Conservation (phyloP, 1,140 invertebrate species). For the Neodiprion virginianus region DNA sequence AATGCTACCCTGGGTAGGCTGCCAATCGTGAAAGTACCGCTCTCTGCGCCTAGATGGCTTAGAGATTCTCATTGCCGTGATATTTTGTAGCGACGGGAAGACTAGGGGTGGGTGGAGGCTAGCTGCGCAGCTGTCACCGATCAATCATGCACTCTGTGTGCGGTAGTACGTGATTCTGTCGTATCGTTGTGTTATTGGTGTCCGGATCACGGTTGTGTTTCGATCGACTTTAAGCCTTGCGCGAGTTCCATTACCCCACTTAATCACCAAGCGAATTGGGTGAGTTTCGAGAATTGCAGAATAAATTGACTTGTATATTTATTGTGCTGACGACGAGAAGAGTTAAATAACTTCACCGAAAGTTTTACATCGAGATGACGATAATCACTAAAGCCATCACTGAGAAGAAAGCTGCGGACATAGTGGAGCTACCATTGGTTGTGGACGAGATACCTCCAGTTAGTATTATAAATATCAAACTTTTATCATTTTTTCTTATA, state of each 20-base stretch:
- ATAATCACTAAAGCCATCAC: constrained; percentile 71
- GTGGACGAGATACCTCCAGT: constrained; percentile 52
- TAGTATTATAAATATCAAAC: constrained; percentile 28
- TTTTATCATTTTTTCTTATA: too few relatives aligned
- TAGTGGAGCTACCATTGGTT: constrained; percentile 70
- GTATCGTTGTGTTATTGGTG: too few relatives aligned
- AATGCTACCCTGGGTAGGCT: too few relatives aligned
- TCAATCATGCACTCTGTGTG: not conserved
- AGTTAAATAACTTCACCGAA: constrained; percentile 4
- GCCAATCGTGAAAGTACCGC: too few relatives aligned
- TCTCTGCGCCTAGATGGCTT: too few relatives aligned
- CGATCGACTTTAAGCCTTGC: not conserved
- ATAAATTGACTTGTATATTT: not conserved
- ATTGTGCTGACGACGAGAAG: not conserved
- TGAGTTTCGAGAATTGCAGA: too few relatives aligned
- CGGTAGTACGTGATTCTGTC: not conserved
- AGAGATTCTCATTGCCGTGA: too few relatives aligned
- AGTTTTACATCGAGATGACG: constrained; percentile 62
- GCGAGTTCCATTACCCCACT: too few relatives aligned
- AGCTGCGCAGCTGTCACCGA: not conserved
- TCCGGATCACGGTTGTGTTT: not conserved
- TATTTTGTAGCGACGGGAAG: too few relatives aligned
- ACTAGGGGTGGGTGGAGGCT: too few relatives aligned
- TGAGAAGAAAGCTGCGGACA: constrained; percentile 69
- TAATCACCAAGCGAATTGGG: too few relatives aligned